These are phyloP conservation scores for Panzeria rudis DNA, from an alignment of 2,888 invertebrate genomes.

Conservation along the genomic window DNA sequence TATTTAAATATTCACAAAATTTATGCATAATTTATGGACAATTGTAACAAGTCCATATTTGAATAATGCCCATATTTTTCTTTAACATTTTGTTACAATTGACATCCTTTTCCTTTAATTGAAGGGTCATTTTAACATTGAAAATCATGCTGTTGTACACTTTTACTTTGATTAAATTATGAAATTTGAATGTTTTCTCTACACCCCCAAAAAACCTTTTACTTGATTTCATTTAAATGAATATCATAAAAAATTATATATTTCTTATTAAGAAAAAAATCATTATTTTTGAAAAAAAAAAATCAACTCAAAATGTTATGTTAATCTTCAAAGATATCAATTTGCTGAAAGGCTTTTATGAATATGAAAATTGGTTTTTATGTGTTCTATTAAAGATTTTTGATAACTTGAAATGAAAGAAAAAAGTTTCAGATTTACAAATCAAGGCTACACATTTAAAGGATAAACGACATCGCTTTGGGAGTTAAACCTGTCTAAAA, in stretches of 20 bases:
- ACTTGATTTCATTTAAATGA: neutral
- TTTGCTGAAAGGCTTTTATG: conserved; percentile 5
- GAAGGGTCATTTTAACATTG: neutral
- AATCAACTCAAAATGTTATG: neutral
- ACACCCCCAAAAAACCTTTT: neutral
- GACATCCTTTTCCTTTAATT: neutral
- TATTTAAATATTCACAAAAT: neutral
- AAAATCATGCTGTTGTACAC: neutral
- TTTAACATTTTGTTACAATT: conserved; percentile 1
- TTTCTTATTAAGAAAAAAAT: neutral
- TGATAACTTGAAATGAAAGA: neutral
- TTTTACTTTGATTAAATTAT: conserved; percentile 49
- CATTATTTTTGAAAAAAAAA: neutral
- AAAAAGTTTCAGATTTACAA: neutral
- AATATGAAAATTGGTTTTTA: neutral
- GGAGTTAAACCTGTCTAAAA: neutral
- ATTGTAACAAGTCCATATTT: neutral
- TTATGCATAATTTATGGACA: neutral
- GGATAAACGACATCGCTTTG: too few species aligned
- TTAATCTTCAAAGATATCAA: neutral
- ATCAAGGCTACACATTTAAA: too few species aligned
- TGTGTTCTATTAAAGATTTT: neutral
- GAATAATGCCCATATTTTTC: neutral
- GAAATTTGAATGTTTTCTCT: neutral
- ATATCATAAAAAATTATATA: neutral